phyloP scores from a whole-genome alignment of 2,888 invertebrate genomes.

The Branchellion lobata region DNA sequence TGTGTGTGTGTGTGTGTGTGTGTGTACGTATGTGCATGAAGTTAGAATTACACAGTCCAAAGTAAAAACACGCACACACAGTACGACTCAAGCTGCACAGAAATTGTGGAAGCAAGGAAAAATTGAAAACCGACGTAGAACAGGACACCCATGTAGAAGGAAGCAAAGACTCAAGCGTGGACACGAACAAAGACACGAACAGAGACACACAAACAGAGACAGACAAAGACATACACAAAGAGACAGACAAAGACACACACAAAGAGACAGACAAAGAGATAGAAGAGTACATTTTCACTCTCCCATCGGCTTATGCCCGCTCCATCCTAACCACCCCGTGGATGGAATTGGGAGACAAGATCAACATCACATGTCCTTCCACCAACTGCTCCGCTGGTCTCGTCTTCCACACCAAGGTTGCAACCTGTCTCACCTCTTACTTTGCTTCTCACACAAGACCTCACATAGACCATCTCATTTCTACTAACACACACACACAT shows the following conservation, averaged over 20 bases:
- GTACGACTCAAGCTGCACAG: not conserved
- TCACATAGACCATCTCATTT: not conserved
- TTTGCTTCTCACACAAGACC: not conserved
- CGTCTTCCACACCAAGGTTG: constrained; percentile 65
- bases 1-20: not conserved
- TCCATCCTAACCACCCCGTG: constrained; percentile 66
- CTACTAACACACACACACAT: not conserved
- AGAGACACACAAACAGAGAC: no score
- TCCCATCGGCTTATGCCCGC: constrained; percentile 65
- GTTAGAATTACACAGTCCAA: no score
- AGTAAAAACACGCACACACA: not conserved
- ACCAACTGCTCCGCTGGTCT: constrained; percentile 62
- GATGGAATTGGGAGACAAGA: constrained; percentile 65
- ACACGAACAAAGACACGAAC: no score
- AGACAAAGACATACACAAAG: not conserved
- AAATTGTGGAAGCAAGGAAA: not conserved
- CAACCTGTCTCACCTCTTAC: no score
- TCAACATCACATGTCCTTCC: constrained; percentile 61
- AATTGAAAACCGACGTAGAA: no score
- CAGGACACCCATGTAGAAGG: no score
- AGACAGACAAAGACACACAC: no score
- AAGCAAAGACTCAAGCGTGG: no score
- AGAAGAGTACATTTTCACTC: constrained; percentile 63
- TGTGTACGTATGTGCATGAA: not conserved
- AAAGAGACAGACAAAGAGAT: constrained; percentile 48